phyloP scores from a whole-genome alignment of 2,113 vertebrate genomes.

The Cottus gobio region DNA sequence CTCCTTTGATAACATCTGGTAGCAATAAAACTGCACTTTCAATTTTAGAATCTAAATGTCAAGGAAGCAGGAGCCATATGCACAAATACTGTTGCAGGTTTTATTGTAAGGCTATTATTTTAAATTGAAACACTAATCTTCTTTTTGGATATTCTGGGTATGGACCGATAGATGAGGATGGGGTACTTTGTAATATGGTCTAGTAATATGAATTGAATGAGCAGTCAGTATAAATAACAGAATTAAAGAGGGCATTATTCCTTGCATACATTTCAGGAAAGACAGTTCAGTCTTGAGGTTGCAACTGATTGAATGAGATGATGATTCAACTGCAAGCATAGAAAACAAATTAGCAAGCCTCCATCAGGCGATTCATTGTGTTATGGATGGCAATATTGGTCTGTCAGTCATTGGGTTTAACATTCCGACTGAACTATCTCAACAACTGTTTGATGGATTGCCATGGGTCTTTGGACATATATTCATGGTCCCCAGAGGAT shows the following conservation, averaged over 20 bases:
- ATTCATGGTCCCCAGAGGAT: neutral
- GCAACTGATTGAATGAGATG: constrained; percentile 3
- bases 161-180: neutral
- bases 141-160: neutral
- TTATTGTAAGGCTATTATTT: constrained; percentile 43
- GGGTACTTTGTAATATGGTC: neutral
- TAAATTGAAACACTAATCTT: constrained; percentile 15
- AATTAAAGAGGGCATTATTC: neutral
- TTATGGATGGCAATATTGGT: neutral
- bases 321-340: neutral
- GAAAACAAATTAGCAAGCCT: neutral
- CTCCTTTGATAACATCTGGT: constrained; percentile 45
- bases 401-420: neutral
- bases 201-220: neutral
- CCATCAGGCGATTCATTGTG: neutral
- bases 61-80: constrained; percentile 26
- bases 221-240: neutral
- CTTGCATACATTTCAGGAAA: neutral
- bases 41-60: constrained; percentile 59
- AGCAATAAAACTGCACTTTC: constrained; percentile 50
- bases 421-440: neutral
- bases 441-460: neutral
- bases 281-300: no score
- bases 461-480: neutral
- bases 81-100: constrained; percentile 19